A percentile compares a stretch with the other conserved stretches of the same genome.
Evolutionary conservation across 1,140 invertebrate genomes (phyloP).

Genomic region (Leptoteleia sp.): DNA sequence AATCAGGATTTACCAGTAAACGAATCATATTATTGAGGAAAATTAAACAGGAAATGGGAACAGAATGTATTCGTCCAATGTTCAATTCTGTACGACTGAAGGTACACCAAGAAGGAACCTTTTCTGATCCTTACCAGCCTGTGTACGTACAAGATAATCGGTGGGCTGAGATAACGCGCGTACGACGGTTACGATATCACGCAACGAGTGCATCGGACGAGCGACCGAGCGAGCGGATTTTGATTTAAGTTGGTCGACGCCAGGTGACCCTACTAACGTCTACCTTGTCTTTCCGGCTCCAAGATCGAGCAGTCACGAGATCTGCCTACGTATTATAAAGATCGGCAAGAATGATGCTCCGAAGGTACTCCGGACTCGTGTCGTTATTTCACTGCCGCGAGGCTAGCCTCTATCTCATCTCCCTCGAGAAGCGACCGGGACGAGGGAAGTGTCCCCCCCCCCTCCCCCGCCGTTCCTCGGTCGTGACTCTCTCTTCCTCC

Average conservation of each 20-base stretch:
- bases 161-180: slow-evolving; percentile 2
- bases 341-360: slow-evolving; percentile 67
- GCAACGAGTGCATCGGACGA: neutral
- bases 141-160: slow-evolving; percentile 7
- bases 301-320: slow-evolving; percentile 58
- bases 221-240: slow-evolving; percentile 4
- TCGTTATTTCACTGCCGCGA: slow-evolving; percentile 77
- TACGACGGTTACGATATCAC: neutral
- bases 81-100: no score
- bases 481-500: slow-evolving; percentile 58
- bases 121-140: no score
- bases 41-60: no score
- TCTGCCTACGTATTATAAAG: slow-evolving; percentile 58
- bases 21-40: no score
- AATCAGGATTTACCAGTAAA: no score
- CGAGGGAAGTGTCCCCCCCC: slow-evolving; percentile 63
- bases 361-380: slow-evolving; percentile 71
- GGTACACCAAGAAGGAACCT: no score
- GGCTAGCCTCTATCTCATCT: slow-evolving; percentile 75
- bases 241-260: slow-evolving; percentile 44
- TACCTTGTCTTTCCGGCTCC: slow-evolving; percentile 24
- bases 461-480: no score
- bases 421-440: slow-evolving; percentile 64
- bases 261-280: slow-evolving; percentile 59
- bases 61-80: no score